Conservation (phyloP, 2,888 invertebrate genomes). For the Bruchidius siliquastri region DNA sequence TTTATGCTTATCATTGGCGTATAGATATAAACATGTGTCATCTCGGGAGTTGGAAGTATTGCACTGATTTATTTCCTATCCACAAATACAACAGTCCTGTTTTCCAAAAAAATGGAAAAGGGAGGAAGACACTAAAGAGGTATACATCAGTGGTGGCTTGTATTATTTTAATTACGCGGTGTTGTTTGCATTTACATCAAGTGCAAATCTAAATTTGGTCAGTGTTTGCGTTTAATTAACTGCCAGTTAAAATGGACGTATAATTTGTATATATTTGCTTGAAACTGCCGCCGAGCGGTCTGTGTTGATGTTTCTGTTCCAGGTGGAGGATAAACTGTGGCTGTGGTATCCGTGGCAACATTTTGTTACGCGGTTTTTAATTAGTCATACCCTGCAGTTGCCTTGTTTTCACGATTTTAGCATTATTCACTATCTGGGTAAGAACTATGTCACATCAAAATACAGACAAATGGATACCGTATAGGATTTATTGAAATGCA, state of each 20-base stretch:
- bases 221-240: slow-evolving; percentile 15
- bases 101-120: not conserved
- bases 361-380: not conserved
- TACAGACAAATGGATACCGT: too few species aligned
- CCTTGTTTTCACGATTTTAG: too few species aligned
- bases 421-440: too few species aligned
- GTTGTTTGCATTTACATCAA: slow-evolving; percentile 14
- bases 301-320: not conserved
- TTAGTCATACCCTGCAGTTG: not conserved
- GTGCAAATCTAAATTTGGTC: slow-evolving; percentile 17
- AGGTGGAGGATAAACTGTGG: not conserved
- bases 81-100: too few species aligned
- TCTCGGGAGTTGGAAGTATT: too few species aligned
- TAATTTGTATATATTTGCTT: not conserved
- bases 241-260: not conserved
- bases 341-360: not conserved
- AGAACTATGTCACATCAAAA: too few species aligned
- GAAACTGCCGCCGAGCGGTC: not conserved
- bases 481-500: too few species aligned
- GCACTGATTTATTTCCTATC: too few species aligned
- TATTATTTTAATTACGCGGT: slow-evolving; percentile 11
- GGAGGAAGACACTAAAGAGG: not conserved
- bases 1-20: too few species aligned
- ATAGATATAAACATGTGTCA: too few species aligned
- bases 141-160: not conserved